phyloP scores from a whole-genome alignment of 2,113 vertebrate genomes.

The Lepus americanus region DNA sequence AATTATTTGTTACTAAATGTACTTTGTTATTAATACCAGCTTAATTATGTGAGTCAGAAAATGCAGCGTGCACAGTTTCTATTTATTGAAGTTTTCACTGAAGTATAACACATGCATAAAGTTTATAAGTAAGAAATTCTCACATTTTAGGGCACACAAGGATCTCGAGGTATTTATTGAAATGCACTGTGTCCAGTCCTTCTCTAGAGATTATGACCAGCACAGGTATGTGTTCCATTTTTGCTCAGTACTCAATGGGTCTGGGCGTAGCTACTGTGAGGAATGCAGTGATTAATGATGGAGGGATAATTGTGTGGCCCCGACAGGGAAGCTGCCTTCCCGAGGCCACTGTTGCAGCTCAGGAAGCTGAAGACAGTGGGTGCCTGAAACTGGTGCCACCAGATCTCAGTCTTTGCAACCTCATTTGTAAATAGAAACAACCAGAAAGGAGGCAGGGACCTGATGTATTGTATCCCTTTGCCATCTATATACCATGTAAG shows the following conservation, averaged over 20 bases:
- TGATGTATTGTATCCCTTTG: neutral
- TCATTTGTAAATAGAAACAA: neutral
- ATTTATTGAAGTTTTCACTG: constrained; percentile 4
- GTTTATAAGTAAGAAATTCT: neutral
- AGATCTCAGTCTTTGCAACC: neutral
- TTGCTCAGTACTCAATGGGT: neutral
- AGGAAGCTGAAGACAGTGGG: neutral
- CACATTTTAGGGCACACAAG: neutral
- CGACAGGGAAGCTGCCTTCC: neutral
- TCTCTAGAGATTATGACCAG: neutral
- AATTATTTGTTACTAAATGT: neutral
- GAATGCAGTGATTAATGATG: neutral
- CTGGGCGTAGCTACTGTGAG: neutral
- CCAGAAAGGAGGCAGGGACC: neutral
- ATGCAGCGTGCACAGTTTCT: neutral
- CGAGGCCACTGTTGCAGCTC: neutral
- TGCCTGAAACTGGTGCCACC: neutral
- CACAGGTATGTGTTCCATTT: neutral
- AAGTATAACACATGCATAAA: neutral
- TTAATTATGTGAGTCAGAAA: neutral
- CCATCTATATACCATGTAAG: neutral
- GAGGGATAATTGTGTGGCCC: neutral
- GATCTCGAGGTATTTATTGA: neutral
- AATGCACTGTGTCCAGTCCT: neutral
- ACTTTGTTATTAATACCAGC: neutral